Base-by-base conservation (phyloP, 2,888 invertebrate genomes). In the Subacronicta megacephala region DNA sequence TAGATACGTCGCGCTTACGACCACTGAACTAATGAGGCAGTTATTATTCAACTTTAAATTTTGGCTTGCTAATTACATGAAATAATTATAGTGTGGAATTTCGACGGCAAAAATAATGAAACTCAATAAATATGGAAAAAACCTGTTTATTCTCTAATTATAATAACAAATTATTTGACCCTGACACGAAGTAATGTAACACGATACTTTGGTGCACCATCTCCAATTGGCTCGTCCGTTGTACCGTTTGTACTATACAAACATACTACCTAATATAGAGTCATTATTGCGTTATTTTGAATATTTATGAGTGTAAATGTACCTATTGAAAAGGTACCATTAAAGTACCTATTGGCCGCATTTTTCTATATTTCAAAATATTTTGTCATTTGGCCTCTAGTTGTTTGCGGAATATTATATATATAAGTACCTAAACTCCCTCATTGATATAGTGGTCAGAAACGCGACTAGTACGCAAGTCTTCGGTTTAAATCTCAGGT, bases 301-400 rank as follows among this genome's bases (percentile, higher is more conserved):
- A 60, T 57, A 69, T 73, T 69, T 62, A 71, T 60, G 62, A 76
- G 53, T 42, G 17, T 45, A 40, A 52, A 18, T 62, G 26, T 54
- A n/a, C n/a, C n/a, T n/a, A 60, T 58, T 62, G 23, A 59, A 54
- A 64, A 60, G 56, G 62, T 68, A 69, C 57, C 49, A 50, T 58
- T 62, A 55, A 54, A 50, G 64, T 74, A 62, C 57, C 46, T 45
- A 56, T 37, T 65, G 60, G 55, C 62, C 69, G 58, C 61, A 67
- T 63, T 64, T 65, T 71, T 35, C 47, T 38, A 44, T 31, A 58
- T 77, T 77, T 58, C 77, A 60, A 70, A 66, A 76, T 68, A 59
- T 63, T 75, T 61, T 61, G 65, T 73, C 43, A 62, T 54, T 55
- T 59, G 66, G 64, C 64, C 69, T 66, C 50, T n/a, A 46, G 40